Evolutionary conservation across 2,797 vertebrate species (phyloP), one percentile per base, ranked within the genome.

Genomic region (Squalus acanthias): DNA sequence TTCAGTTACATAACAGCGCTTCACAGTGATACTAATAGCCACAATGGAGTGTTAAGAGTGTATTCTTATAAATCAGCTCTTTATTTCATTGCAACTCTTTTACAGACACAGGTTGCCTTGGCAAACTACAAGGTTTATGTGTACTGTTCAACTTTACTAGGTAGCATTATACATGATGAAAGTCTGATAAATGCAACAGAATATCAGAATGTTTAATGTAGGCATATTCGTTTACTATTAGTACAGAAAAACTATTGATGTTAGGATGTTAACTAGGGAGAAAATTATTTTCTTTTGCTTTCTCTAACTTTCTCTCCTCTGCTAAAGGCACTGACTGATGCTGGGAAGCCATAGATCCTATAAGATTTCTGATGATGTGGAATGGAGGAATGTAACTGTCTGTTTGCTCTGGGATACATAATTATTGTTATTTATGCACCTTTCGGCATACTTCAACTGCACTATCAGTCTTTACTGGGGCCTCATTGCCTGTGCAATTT

Each of bases 341-440:
- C n/a, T 91, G 57, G 88, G 57, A 91, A 10, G 33, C 50, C 87
- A 89, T 0, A 33, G 88, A 10, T 60, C 89, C 89, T n/a, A 20
- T 65, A n/a, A 65, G 13, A 92, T 33, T 65, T 65, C 33, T 1
- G 13, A 39, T 92, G 89, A 65, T 92, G 57, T 92, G 89, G 33
- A 22, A 65, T 53, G 26, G 15, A 92, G 13, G 60, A 92, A 92
- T 92, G 50, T 88, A 57, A 57, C 87, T 57, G n/a, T 92, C 60
- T 92, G 17, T 92, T 89, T 92, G 89, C 60, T 65, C 33, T 92
- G 60, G 60, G 33, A 65, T 65, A 65, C 13, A 33, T 65, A 92
- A 65, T 92, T 92, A 92, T 65, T 92, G 53, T 33, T 65, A 92
- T n/a, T 92, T 89, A 46, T 8, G 60, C 87, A 89, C 87, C 87